These are phyloP conservation scores for Steinernema scapterisci DNA, from an alignment of 2,888 invertebrate genomes.

Conservation along the genomic window DNA sequence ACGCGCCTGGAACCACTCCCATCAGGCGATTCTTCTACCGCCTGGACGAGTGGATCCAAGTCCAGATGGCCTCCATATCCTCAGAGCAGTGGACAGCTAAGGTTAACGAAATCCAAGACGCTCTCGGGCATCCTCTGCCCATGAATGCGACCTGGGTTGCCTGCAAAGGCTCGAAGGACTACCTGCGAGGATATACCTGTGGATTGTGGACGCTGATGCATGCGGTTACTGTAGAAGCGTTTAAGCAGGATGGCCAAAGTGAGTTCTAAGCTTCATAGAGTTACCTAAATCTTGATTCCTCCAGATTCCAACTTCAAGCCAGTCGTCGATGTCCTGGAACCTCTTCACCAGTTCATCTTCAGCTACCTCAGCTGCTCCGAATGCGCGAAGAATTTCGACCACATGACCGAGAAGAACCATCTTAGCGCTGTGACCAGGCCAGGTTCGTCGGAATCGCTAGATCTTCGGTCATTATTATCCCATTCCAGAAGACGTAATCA, in stretches of 20 bases:
- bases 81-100: slow-evolving; percentile 69
- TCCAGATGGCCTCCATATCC: slow-evolving; percentile 64
- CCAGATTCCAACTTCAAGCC: slow-evolving; percentile 69
- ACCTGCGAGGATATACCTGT: slow-evolving; percentile 86
- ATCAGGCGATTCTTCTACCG: slow-evolving; percentile 76
- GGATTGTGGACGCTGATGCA: slow-evolving; percentile 88
- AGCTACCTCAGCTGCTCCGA: slow-evolving; percentile 91
- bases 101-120: slow-evolving; percentile 67
- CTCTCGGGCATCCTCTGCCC: slow-evolving; percentile 64
- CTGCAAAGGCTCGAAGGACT: slow-evolving; percentile 80
- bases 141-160: slow-evolving; percentile 74
- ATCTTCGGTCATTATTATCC: too few relatives aligned
- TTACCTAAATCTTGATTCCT: slow-evolving; percentile 14
- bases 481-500: slow-evolving; percentile 76
- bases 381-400: slow-evolving; percentile 85
- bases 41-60: slow-evolving; percentile 72
- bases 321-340: slow-evolving; percentile 76
- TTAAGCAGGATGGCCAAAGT: slow-evolving; percentile 68
- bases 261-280: slow-evolving; percentile 34
- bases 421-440: slow-evolving; percentile 51
- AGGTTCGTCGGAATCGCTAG: slow-evolving; percentile 36
- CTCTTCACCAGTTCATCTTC: slow-evolving; percentile 85
- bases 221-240: slow-evolving; percentile 81
- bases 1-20: slow-evolving; percentile 80
- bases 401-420: slow-evolving; percentile 75